Percentiles rank a stretch among this genome's conserved stretches.
phyloP scores from a whole-genome alignment of 2,797 vertebrate species.

The Dendrocincla tyrannina region DNA sequence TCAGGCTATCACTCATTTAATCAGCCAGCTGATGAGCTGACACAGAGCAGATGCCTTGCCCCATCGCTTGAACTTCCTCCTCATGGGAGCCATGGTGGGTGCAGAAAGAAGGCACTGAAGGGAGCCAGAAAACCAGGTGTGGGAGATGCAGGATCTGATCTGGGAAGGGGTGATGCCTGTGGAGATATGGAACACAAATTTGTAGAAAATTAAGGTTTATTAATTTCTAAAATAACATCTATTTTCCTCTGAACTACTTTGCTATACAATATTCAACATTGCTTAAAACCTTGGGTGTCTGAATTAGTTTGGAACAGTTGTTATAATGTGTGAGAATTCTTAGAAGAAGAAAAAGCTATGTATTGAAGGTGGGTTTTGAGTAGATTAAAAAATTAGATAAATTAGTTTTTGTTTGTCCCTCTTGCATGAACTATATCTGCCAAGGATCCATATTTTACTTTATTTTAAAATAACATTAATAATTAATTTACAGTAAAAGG shows the following conservation, averaged over 20 bases:
- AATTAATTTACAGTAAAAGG: neutral
- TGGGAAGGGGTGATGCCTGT: neutral
- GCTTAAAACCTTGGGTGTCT: neutral
- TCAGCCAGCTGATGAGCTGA: too few relatives aligned
- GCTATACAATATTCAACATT: neutral
- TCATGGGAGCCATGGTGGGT: too few relatives aligned
- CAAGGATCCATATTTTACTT: neutral
- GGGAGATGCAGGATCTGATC: neutral
- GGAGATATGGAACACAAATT: neutral
- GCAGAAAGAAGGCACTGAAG: neutral
- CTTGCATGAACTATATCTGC: neutral
- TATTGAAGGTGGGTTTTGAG: neutral
- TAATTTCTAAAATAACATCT: neutral
- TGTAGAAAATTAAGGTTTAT: neutral
- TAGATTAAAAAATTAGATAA: neutral
- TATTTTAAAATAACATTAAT: neutral
- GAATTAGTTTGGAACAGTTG: neutral
- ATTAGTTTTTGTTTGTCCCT: neutral
- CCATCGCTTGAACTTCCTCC: too few relatives aligned
- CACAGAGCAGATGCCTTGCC: fast-evolving
- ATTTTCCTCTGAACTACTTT: neutral
- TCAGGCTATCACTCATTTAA: fast-evolving
- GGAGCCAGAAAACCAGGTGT: fast-evolving
- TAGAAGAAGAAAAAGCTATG: neutral
- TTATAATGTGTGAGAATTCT: neutral